Evolutionary conservation across 2,113 vertebrate genomes (phyloP), one percentile per base, ranked within the genome.

Genomic region (Elephas maximus): DNA sequence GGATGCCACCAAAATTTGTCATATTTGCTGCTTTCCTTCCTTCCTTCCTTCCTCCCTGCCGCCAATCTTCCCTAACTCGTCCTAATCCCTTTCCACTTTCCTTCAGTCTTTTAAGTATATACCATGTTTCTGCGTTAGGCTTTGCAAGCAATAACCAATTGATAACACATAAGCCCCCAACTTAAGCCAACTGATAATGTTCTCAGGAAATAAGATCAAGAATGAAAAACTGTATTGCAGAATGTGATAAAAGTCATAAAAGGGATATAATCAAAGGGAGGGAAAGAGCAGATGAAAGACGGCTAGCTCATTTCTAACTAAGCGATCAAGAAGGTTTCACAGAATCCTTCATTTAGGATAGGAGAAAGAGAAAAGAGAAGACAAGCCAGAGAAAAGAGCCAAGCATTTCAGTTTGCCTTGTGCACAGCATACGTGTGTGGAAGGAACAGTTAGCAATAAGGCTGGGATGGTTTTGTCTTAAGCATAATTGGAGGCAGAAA

Each of bases 351-450:
- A 6, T 15, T 51, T 20, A 20, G 45, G 48, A 77, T 0, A 2
- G n/a, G 45, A 24, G 53, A 20, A 44, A 71, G 7, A 28, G 11
- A 30, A 28, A 24, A 88, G 53, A 86, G 3, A 80, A 63, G n/a
- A 62, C 12, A 12, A 24, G 21, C 5, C 10, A 8, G 62, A 81
- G 33, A 63, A 48, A 45, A 28, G 57, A 28, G 44, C 14, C 48
- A 12, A 28, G 41, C 6, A 14, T 14, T 57, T 41, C n/a, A 15
- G 21, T 33, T 57, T 0, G 23, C 62, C 1, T 1, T 0, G 5
- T n/a, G 71, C 41, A 41, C 33, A 21, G 17, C 0, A 33, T 23
- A 1, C 7, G 0, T 0, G 2, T 0, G 12, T 2, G 45, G 67
- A 30, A 6, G 57, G n/a, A 28, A 87, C 17, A 90, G 89, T 28